Base-by-base conservation (phyloP, 2,888 invertebrate species). In the Drosophila eohydei region DNA sequence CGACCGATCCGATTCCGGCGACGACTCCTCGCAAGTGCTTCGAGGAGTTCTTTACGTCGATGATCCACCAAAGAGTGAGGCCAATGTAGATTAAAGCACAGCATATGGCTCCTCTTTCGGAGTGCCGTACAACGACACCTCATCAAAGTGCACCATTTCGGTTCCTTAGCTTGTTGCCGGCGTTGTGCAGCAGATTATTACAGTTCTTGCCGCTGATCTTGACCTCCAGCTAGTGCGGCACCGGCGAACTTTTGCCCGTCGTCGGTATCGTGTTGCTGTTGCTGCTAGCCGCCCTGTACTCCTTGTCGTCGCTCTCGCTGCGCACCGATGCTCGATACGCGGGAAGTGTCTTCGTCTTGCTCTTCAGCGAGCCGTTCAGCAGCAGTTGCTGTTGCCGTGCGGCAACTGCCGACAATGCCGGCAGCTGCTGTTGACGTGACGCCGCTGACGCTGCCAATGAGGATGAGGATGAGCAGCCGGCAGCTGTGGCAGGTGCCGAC, bases 21-120 rank as follows among this genome's bases (percentile, higher is more conserved):
- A n/a, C n/a, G n/a, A n/a, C n/a, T n/a, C n/a, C n/a, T n/a, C n/a
- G n/a, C n/a, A n/a, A n/a, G n/a, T n/a, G n/a, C n/a, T n/a, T n/a
- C n/a, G n/a, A n/a, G n/a, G n/a, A n/a, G n/a, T n/a, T n/a, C n/a
- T n/a, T n/a, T n/a, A n/a, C n/a, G n/a, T n/a, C n/a, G n/a, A n/a
- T n/a, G n/a, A n/a, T n/a, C n/a, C n/a, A n/a, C n/a, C n/a, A n/a
- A n/a, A n/a, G n/a, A n/a, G n/a, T n/a, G n/a, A n/a, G n/a, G n/a
- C n/a, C n/a, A n/a, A n/a, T n/a, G n/a, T n/a, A n/a, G n/a, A n/a
- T n/a, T n/a, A n/a, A n/a, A n/a, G n/a, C n/a, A n/a, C n/a, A n/a
- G n/a, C n/a, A n/a, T n/a, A n/a, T 93, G 97, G 96, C 93, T 98
- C 98, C 94, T 98, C 98, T 94, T 98, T 98, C 91, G 98, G 98